Conservation (phyloP, 2,888 invertebrate species). For the Calliopum simillimum region DNA sequence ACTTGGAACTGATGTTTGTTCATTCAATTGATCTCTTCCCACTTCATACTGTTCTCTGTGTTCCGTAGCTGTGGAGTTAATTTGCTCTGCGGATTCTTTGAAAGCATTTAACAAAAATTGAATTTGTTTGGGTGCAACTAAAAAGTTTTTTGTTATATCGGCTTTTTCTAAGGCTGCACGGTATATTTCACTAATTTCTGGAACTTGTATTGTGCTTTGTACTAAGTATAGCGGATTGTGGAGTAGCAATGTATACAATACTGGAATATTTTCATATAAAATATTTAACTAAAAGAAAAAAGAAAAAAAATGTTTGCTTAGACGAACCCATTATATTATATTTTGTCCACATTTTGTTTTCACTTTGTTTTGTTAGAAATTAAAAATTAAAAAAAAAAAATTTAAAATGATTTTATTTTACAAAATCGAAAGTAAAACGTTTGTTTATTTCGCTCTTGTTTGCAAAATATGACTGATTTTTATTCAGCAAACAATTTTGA, state of each 20-base stretch:
- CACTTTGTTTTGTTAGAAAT: too few relatives aligned
- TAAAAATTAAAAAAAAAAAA: too few relatives aligned
- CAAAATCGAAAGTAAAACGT: background rate
- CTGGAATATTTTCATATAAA: too few relatives aligned
- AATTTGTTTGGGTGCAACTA: constrained; percentile 16
- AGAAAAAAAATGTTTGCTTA: too few relatives aligned
- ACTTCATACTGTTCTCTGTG: background rate
- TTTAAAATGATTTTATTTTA: background rate
- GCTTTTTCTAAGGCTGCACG: background rate
- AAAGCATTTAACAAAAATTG: background rate
- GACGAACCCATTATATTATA: too few relatives aligned
- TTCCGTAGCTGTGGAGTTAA: background rate
- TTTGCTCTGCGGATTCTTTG: background rate
- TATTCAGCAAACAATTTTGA: too few relatives aligned
- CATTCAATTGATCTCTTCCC: background rate
- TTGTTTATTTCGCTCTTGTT: background rate
- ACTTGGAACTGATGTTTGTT: background rate
- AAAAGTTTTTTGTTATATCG: constrained; percentile 14
- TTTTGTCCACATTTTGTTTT: too few relatives aligned
- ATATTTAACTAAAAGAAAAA: too few relatives aligned
- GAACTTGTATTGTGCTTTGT: too few relatives aligned
- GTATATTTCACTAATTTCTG: background rate
- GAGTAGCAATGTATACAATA: too few relatives aligned
- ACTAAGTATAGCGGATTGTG: too few relatives aligned
- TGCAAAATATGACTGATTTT: constrained; percentile 9